Evolutionary conservation across 2,888 invertebrate species (phyloP), one percentile per base, ranked within the genome.

Genomic region (Pomacea canaliculata): DNA sequence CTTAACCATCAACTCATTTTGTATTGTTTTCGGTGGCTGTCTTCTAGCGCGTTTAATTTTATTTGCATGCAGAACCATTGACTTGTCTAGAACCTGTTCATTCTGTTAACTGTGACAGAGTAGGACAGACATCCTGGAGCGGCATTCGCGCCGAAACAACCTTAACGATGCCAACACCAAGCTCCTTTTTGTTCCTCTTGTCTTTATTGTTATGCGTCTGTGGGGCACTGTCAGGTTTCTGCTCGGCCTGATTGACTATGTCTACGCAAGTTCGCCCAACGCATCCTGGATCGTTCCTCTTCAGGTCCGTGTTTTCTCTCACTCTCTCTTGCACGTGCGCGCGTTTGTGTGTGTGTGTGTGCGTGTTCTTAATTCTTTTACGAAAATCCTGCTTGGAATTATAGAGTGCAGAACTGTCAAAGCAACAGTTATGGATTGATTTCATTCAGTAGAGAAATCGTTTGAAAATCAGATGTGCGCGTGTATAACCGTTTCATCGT

Each of bases 191-290:
- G 87, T 87, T 3, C 89, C 89, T 1, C 68, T 86, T 1, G 86
- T 87, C 8, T 89, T 89, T 74, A 85, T 88, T 60, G 73, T 85
- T 7, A 78, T 84, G 23, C 77, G 88, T 48, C 80, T 88, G 65
- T 88, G 88, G 88, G 88, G 88, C 1, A 86, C 88, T 0, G 73
- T 87, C 8, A 77, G 88, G 16, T 88, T 88, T 73, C 80, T 88
- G 7, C 56, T 87, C n/a, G 86, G 85, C 2, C 80, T 81, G 59
- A 82, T 84, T 68, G 85, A 82, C 5, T 82, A 83, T n/a, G 81
- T 80, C 8, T 81, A 82, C 69, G 82, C 82, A 59, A 83, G 82
- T 67, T 83, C 83, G 12, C 76, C 83, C 0, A 81, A 80, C 18
- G 76, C 84, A 16, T 82, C 80, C 10, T 88, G 87, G 87, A 85